Percentiles rank a stretch among this genome's conserved stretches.
These are phyloP conservation scores for Sebastes matsubarae DNA, from an alignment of 2,797 vertebrate genomes.

Conservation along the genomic window DNA sequence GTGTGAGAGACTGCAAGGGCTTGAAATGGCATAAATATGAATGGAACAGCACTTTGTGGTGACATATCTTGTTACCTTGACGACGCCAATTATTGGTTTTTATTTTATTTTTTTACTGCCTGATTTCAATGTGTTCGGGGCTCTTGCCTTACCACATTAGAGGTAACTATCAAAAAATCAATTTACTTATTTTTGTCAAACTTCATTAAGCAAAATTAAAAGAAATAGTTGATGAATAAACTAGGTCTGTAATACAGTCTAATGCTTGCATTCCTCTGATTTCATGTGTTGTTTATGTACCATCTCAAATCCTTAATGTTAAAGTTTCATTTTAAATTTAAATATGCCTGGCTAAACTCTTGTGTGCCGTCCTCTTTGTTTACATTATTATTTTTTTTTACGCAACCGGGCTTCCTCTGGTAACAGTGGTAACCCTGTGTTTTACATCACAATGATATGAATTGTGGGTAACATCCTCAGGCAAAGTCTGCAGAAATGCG, in stretches of 20 bases:
- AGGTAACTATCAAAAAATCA: too few relatives aligned
- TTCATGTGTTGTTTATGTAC: background rate
- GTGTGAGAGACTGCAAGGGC: too few relatives aligned
- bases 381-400: too few relatives aligned
- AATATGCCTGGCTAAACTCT: background rate
- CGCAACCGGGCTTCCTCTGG: background rate
- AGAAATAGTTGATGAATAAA: background rate
- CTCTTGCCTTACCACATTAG: too few relatives aligned
- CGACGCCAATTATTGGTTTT: too few relatives aligned
- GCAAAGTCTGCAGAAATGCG: background rate
- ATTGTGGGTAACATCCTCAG: background rate
- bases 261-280: background rate
- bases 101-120: too few relatives aligned
- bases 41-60: too few relatives aligned
- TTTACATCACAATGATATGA: background rate
- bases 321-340: background rate
- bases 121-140: accelerated
- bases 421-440: background rate
- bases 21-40: too few relatives aligned
- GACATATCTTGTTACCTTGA: too few relatives aligned
- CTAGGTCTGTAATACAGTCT: background rate
- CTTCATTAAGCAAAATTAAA: too few relatives aligned
- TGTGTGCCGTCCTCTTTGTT: background rate
- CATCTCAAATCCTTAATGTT: background rate
- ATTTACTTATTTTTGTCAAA: too few relatives aligned